Conservation (phyloP, 2,113 vertebrate species). For the Ursus arctos region DNA sequence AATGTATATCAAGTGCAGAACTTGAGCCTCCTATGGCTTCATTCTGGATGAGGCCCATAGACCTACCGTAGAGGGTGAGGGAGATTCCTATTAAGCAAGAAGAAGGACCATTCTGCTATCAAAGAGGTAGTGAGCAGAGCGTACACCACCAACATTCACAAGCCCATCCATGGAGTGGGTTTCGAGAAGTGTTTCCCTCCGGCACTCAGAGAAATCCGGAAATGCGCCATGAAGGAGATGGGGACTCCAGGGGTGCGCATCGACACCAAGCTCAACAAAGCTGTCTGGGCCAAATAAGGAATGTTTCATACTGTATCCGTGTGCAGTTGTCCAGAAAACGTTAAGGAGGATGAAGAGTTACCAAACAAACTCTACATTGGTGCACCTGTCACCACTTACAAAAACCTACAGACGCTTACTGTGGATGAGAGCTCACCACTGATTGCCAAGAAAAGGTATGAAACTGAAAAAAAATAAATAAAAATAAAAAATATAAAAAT, state of each 20-base stretch:
- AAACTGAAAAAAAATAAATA: not conserved
- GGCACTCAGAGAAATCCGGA: not conserved
- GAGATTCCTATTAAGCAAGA: not conserved
- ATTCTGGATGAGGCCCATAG: not conserved
- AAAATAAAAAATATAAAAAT: not conserved
- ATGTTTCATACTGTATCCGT: not conserved
- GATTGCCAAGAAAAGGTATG: not conserved
- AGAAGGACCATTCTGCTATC: not conserved
- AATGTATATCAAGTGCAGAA: not conserved
- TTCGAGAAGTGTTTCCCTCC: not conserved
- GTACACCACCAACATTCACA: not conserved
- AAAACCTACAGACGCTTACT: not conserved
- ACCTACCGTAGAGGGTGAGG: rapidly evolving
- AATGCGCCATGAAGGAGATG: not conserved
- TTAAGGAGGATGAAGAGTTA: not conserved
- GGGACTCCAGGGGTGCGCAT: not conserved
- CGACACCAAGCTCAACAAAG: not conserved
- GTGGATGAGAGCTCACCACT: not conserved
- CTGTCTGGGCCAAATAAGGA: not conserved
- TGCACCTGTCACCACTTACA: too few relatives aligned
- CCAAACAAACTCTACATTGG: not conserved
- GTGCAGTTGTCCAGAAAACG: not conserved
- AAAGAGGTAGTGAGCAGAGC: not conserved
- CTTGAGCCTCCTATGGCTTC: not conserved
- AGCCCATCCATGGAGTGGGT: not conserved